Percentiles rank a stretch among this genome's conserved stretches.
Conservation (phyloP, 2,888 invertebrate genomes). For the Nasonia oneida region DNA sequence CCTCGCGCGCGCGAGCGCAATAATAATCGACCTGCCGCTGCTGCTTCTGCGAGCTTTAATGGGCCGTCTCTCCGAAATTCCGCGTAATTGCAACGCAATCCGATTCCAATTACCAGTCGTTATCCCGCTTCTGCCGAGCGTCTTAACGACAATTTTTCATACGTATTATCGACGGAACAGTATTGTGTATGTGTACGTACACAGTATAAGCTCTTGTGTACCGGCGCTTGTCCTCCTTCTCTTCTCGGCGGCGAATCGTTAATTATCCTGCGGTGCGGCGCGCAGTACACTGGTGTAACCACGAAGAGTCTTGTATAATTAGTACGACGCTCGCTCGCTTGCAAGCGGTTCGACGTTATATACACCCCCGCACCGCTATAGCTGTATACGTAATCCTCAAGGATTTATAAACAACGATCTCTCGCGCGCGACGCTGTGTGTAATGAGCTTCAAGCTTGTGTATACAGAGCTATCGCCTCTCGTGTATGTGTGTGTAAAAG, state of each 20-base stretch:
- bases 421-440: neutral
- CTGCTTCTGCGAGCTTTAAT: neutral
- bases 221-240: neutral
- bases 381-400: neutral
- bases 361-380: neutral
- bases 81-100: neutral
- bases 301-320: constrained; percentile 23
- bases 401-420: neutral
- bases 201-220: neutral
- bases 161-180: neutral
- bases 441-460: neutral
- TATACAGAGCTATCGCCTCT: neutral
- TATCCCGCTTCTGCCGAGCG: neutral
- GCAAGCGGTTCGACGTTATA: neutral
- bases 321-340: neutral
- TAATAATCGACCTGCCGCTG: neutral
- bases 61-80: neutral
- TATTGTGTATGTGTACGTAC: no score
- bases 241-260: constrained; percentile 8
- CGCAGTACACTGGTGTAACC: neutral
- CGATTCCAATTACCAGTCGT: neutral
- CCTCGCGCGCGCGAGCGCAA: neutral
- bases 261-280: constrained; percentile 7
- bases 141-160: neutral
- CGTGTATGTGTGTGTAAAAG: neutral